These are phyloP conservation scores for Heliconius melpomene DNA, from an alignment of 1,140 invertebrate species.

Conservation along the genomic window DNA sequence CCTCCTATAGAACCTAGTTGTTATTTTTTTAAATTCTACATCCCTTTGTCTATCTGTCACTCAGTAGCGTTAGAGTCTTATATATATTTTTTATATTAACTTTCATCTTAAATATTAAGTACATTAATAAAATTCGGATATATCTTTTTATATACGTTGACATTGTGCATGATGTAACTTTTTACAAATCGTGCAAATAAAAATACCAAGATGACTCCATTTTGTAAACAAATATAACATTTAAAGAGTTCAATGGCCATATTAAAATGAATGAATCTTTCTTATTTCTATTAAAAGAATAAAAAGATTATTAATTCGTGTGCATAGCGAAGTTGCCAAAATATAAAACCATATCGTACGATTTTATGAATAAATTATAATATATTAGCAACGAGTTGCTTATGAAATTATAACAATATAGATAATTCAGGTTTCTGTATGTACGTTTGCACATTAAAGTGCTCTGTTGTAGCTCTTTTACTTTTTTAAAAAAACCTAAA, in stretches of 20 bases:
- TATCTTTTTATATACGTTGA: background rate
- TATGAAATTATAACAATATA: background rate
- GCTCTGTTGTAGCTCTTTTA: background rate
- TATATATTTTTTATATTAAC: too few relatives aligned
- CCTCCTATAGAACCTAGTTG: too few relatives aligned
- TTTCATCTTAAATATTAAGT: too few relatives aligned
- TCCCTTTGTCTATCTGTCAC: too few relatives aligned
- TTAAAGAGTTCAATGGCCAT: background rate
- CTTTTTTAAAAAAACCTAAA: too few relatives aligned
- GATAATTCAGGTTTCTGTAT: background rate
- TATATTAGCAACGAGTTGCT: background rate
- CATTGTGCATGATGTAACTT: background rate
- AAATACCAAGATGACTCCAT: background rate
- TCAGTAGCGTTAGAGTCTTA: too few relatives aligned
- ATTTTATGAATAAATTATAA: background rate
- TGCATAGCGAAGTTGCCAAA: background rate
- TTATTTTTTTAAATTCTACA: too few relatives aligned
- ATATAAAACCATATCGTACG: conserved; percentile 2
- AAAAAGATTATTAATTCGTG: background rate
- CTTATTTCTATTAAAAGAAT: background rate
- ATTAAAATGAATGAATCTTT: conserved; percentile 1
- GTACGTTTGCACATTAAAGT: background rate
- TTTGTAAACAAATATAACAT: conserved; percentile 16
- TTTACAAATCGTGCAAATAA: background rate
- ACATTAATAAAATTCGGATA: too few relatives aligned